Percentiles rank a stretch among this genome's conserved stretches.
phyloP scores from a whole-genome alignment of 1,140 invertebrate species.

The Chionoecetes opilio region DNA sequence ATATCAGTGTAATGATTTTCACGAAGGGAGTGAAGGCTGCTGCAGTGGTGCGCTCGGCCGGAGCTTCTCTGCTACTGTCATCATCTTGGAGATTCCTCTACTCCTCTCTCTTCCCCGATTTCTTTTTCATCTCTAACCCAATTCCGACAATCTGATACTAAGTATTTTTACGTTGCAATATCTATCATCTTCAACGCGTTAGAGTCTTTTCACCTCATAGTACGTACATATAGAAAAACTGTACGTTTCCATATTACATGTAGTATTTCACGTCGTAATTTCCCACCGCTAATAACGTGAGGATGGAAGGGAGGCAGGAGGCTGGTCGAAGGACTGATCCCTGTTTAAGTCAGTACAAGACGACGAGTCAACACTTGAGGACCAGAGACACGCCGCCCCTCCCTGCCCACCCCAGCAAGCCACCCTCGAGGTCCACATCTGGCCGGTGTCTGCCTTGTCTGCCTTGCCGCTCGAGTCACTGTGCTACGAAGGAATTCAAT shows the following conservation, averaged over 20 bases:
- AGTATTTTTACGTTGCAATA: background rate
- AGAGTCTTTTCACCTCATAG: background rate
- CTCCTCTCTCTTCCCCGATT: background rate
- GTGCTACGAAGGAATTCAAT: no score
- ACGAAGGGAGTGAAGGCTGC: background rate
- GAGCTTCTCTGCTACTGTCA: background rate
- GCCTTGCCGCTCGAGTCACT: no score
- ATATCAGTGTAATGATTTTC: background rate
- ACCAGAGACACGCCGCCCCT: background rate
- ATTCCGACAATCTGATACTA: background rate
- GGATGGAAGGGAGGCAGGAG: background rate
- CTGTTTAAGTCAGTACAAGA: conserved; percentile 10
- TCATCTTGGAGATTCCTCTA: background rate
- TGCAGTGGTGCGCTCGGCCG: background rate
- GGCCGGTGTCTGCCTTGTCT: no score
- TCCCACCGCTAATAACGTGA: background rate
- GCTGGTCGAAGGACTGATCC: conserved; percentile 15
- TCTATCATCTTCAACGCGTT: background rate
- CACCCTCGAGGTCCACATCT: background rate
- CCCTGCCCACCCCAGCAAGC: background rate
- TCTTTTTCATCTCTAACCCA: background rate
- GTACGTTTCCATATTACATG: background rate
- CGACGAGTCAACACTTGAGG: background rate
- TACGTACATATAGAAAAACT: background rate
- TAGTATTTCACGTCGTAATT: background rate